Conservation (phyloP, 2,797 vertebrate species). For the Diplodus sargus region DNA sequence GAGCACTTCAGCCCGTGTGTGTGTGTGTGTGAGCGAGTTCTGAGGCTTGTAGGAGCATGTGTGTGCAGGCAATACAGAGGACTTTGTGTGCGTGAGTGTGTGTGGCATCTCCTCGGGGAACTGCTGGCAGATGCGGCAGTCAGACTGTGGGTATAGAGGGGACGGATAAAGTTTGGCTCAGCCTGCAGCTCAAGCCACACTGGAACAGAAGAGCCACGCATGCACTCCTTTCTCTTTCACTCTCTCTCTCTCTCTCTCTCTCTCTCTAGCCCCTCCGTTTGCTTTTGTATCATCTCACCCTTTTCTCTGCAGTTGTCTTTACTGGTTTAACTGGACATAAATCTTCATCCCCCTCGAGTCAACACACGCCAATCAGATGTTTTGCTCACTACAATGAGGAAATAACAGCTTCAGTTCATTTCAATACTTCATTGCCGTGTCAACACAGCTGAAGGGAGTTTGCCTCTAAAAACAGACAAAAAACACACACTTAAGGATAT, state of each 20-base stretch:
- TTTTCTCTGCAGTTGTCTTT: background rate
- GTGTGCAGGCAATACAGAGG: conserved; percentile 43
- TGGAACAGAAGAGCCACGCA: conserved; percentile 68
- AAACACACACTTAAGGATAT: too few species aligned
- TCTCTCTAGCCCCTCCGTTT: background rate
- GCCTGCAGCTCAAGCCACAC: conserved; percentile 56
- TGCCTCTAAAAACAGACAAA: too few species aligned
- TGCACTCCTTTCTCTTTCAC: conserved; percentile 43
- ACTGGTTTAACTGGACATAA: background rate
- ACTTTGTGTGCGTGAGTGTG: conserved; percentile 49
- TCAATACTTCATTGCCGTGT: too few species aligned
- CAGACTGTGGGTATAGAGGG: conserved; percentile 65
- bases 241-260: conserved; percentile 12
- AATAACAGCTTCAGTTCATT: too few species aligned
- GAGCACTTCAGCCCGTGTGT: conserved; percentile 31
- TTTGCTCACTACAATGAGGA: background rate
- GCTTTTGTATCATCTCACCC: background rate
- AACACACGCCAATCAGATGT: background rate
- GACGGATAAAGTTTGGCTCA: conserved; percentile 67
- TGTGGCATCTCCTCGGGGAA: conserved; percentile 60
- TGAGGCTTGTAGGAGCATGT: conserved; percentile 53
- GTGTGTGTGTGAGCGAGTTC: conserved; percentile 36
- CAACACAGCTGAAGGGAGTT: too few species aligned
- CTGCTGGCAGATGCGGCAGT: conserved; percentile 66
- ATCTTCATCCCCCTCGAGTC: background rate